Percentiles rank a stretch among this genome's conserved stretches.
These are phyloP conservation scores for Xiphophorus hellerii DNA, from an alignment of 2,113 vertebrate genomes.

Conservation along the genomic window DNA sequence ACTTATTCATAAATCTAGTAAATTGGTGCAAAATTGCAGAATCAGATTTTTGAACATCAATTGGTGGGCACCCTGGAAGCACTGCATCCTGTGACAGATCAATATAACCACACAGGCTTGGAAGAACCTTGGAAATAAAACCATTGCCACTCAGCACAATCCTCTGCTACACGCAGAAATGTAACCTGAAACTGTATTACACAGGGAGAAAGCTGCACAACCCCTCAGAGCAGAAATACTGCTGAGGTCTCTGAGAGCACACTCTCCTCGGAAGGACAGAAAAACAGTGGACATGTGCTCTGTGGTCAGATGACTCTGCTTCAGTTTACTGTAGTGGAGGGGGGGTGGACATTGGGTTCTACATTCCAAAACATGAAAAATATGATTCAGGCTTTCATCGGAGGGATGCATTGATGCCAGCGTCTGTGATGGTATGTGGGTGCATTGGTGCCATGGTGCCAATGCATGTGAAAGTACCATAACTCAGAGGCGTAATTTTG, in stretches of 20 bases:
- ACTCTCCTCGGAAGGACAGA: background rate
- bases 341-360: background rate
- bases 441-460: background rate
- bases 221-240: background rate
- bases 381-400: background rate
- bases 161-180: background rate
- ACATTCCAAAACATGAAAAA: background rate
- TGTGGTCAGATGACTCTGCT: constrained; percentile 1
- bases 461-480: background rate
- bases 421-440: background rate
- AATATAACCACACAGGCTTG: background rate
- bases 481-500: background rate
- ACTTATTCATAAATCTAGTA: too few species aligned
- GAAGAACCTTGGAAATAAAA: constrained; percentile 1
- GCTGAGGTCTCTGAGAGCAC: background rate
- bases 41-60: background rate
- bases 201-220: background rate
- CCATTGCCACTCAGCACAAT: background rate
- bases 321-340: background rate
- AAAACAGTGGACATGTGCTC: background rate
- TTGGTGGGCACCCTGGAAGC: background rate
- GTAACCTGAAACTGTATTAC: background rate
- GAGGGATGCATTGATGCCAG: background rate
- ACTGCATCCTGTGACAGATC: background rate
- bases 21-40: background rate